Evolutionary conservation across 2,888 invertebrate genomes (phyloP).

Genomic region (Ceratothoa steindachneri): DNA sequence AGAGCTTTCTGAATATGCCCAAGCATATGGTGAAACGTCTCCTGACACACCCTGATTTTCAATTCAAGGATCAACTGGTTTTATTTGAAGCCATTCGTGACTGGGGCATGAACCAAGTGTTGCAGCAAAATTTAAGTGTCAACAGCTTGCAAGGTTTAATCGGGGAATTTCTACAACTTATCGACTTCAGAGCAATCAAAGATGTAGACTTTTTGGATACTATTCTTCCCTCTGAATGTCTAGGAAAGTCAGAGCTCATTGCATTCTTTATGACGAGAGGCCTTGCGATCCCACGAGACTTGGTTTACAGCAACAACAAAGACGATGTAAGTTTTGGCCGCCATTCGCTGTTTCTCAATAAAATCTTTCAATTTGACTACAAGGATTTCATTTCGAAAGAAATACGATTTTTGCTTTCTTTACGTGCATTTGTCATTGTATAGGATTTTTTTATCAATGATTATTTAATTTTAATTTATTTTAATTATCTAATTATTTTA

Average conservation of each 20-base stretch:
- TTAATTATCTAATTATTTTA: too few species aligned
- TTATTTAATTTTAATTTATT: too few species aligned
- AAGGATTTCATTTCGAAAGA: too few species aligned
- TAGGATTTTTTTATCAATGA: too few species aligned
- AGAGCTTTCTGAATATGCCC: conserved; percentile 33
- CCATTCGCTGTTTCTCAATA: too few species aligned
- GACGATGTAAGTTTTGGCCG: not conserved
- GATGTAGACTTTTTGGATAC: conserved; percentile 44
- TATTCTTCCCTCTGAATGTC: conserved; percentile 42
- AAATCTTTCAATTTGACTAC: too few species aligned
- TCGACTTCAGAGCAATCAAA: conserved; percentile 37
- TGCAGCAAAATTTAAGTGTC: conserved; percentile 13
- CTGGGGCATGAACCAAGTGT: conserved; percentile 42
- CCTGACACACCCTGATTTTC: conserved; percentile 28
- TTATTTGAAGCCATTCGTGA: conserved; percentile 44
- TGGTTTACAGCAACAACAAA: conserved; percentile 37
- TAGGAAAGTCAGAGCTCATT: conserved; percentile 45
- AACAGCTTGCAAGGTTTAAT: conserved; percentile 24
- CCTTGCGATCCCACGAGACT: conserved; percentile 41
- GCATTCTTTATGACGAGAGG: conserved; percentile 47
- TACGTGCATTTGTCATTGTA: too few species aligned
- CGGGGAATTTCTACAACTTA: conserved; percentile 36
- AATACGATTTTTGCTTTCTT: too few species aligned
- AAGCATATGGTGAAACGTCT: conserved; percentile 31
- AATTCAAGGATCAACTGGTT: conserved; percentile 38